Conservation (phyloP, 2,888 invertebrate species). For the Amphipoea lucens region DNA sequence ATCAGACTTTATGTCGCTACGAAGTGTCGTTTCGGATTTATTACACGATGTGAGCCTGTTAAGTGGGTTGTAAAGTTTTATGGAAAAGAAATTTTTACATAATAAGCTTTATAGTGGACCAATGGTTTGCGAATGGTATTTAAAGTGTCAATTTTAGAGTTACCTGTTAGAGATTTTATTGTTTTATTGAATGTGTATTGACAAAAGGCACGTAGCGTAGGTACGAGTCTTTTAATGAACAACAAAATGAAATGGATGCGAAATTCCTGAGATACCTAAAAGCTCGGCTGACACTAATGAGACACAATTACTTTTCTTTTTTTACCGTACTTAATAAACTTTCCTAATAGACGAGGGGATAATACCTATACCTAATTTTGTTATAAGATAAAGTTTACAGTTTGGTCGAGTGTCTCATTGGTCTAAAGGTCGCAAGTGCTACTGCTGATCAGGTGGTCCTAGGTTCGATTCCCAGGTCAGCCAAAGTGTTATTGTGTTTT, state of each 20-base stretch:
- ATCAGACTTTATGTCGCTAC: conserved; percentile 83
- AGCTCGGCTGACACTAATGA: too few relatives aligned
- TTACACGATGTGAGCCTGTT: conserved; percentile 77
- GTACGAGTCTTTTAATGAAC: background rate
- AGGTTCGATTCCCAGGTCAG: background rate
- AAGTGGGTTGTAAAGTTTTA: conserved; percentile 76
- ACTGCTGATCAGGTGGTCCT: background rate
- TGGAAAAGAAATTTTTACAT: conserved; percentile 69
- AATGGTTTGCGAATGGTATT: conserved; percentile 15
- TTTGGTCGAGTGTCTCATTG: background rate
- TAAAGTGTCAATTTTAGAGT: conserved; percentile 3
- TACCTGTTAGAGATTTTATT: background rate
- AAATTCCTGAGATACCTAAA: background rate
- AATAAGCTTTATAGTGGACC: conserved; percentile 62
- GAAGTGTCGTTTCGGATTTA: conserved; percentile 85
- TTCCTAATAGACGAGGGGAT: too few relatives aligned
- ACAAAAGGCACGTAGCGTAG: background rate
- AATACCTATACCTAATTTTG: background rate
- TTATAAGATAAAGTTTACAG: background rate
- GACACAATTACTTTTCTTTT: too few relatives aligned
- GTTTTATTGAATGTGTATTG: background rate
- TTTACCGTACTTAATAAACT: too few relatives aligned
- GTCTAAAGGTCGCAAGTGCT: background rate
- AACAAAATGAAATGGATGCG: background rate
- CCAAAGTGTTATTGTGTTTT: background rate